A percentile compares a stretch with the other conserved stretches of the same genome.
Conservation (phyloP, 1,140 invertebrate genomes). For the Trachymyrmex septentrionalis region DNA sequence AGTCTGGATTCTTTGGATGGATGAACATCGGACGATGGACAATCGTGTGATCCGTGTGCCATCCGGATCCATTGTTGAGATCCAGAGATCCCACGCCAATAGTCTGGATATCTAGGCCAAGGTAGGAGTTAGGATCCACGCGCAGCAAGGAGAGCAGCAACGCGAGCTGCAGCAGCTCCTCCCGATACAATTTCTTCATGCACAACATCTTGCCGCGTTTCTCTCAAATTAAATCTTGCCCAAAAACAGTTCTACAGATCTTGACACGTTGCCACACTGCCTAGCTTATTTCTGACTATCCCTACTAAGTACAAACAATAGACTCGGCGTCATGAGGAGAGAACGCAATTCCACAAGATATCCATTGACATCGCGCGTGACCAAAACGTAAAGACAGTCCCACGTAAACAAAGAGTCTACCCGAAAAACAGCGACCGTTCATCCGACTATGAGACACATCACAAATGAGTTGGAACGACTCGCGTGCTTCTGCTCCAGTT, state of each 20-base stretch:
- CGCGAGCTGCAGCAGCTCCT: conserved; percentile 93
- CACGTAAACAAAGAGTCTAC: conserved; percentile 12
- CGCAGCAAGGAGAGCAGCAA: conserved; percentile 92
- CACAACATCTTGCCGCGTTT: conserved; percentile 88
- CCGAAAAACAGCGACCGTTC: not conserved
- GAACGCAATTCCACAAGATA: not conserved
- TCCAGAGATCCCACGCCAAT: conserved; percentile 88
- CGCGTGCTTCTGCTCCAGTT: not conserved
- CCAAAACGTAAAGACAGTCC: not conserved
- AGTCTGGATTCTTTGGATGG: conserved; percentile 92
- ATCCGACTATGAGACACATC: not conserved
- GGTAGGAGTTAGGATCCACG: conserved; percentile 90
- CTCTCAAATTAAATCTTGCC: conserved; percentile 1
- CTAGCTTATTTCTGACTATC: conserved; percentile 17
- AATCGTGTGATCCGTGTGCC: conserved; percentile 87
- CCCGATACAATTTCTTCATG: conserved; percentile 92
- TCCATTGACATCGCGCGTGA: not conserved
- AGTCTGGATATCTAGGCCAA: conserved; percentile 87
- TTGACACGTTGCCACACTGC: conserved; percentile 71
- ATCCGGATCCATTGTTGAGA: conserved; percentile 89
- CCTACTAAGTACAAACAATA: conserved; percentile 57
- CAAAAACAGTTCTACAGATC: not conserved
- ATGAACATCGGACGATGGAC: conserved; percentile 88
- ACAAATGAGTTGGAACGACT: not conserved
- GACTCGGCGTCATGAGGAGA: conserved; percentile 24